Conservation (phyloP, 35 echinoderm and acorn worm species). For the Eucidaris tribuloides region DNA sequence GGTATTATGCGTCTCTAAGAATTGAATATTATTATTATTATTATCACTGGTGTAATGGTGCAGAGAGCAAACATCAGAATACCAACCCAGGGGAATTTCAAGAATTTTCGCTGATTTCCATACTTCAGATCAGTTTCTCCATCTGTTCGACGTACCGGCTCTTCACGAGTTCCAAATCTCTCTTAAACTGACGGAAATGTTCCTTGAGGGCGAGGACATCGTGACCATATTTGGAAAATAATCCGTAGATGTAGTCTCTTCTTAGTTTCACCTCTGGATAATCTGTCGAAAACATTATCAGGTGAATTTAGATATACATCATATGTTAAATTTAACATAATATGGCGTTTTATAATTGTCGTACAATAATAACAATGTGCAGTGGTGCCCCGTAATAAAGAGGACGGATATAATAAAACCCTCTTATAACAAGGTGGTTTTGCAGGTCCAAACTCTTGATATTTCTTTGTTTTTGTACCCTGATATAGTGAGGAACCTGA, state of each 20-base stretch:
- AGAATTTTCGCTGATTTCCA: no score
- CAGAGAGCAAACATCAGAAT: no score
- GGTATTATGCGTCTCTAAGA: no score
- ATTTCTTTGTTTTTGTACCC: neutral
- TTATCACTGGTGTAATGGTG: no score
- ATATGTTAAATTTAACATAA: neutral
- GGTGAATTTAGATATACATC: neutral
- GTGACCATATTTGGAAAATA: neutral
- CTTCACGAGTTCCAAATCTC: neutral
- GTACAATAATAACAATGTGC: neutral
- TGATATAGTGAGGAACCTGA: neutral
- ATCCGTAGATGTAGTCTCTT: conserved; percentile 10
- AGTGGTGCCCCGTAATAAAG: neutral
- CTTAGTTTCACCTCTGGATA: conserved; percentile 21
- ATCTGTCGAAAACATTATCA: neutral
- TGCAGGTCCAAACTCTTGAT: neutral
- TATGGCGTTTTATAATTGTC: neutral
- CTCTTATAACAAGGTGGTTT: neutral
- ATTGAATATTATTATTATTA: no score
- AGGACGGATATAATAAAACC: neutral
- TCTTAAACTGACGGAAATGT: conserved; percentile 16
- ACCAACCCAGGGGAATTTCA: no score
- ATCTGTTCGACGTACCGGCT: neutral
- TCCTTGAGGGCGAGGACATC: neutral
- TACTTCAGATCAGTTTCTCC: conserved; percentile 14